A percentile compares a stretch with the other conserved stretches of the same genome.
Conservation (phyloP, 1,140 invertebrate genomes). For the Nebria ingens region DNA sequence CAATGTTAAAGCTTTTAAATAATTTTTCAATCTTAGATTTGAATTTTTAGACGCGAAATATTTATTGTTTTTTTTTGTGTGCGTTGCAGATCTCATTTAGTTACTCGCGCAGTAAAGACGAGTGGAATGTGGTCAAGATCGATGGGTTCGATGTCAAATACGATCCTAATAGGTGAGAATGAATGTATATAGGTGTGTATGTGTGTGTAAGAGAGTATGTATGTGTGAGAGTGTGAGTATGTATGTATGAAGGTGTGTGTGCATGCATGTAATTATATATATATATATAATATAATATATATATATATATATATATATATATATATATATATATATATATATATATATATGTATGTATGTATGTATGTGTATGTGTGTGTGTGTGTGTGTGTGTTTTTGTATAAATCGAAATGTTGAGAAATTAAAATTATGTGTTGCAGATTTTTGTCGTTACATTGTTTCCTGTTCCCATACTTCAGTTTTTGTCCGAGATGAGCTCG, state of each 20-base stretch:
- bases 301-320: too few relatives aligned
- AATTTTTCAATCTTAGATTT: too few relatives aligned
- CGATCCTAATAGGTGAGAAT: conserved; percentile 77
- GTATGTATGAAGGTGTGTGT: background rate
- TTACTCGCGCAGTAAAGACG: conserved; percentile 73
- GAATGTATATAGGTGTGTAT: conserved; percentile 11
- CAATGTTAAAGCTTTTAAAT: too few relatives aligned
- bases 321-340: too few relatives aligned
- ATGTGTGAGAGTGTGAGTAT: conserved; percentile 4
- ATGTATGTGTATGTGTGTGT: background rate
- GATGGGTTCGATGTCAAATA: conserved; percentile 71
- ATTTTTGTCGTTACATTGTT: conserved; percentile 79
- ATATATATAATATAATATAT: too few relatives aligned
- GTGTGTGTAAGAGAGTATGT: background rate
- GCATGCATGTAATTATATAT: background rate
- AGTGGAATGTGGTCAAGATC: conserved; percentile 82
- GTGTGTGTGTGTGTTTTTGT: background rate
- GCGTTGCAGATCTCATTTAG: conserved; percentile 79
- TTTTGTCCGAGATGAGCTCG: conserved; percentile 57
- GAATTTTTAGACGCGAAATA: too few relatives aligned
- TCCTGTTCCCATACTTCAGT: conserved; percentile 70
- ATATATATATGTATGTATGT: background rate
- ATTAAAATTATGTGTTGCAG: conserved; percentile 42
- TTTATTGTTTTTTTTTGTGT: conserved; percentile 18
- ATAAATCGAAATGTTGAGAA: background rate